A percentile compares a stretch with the other conserved stretches of the same genome.
phyloP scores from a whole-genome alignment of 2,797 vertebrate species.

The Sarcoramphus papa region DNA sequence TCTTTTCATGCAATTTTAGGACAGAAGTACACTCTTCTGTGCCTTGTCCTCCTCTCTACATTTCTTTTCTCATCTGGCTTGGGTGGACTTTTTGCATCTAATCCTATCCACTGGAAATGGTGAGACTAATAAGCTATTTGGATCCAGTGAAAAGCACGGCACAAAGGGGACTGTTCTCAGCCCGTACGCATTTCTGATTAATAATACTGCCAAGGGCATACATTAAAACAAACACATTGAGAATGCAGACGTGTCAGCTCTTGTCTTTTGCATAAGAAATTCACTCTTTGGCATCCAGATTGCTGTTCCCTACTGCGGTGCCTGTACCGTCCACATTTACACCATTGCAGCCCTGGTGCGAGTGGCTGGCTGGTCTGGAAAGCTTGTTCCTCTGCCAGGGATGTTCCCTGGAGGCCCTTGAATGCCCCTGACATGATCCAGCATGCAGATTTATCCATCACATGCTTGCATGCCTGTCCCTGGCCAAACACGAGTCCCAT shows the following conservation, averaged over 20 bases:
- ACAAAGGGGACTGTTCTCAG: not conserved
- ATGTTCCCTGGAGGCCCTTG: rapidly evolving
- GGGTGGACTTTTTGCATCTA: not conserved
- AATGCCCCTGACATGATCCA: not conserved
- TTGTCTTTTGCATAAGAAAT: not conserved
- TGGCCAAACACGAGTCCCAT: not conserved
- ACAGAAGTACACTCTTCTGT: not conserved
- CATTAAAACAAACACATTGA: not conserved
- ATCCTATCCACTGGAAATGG: not conserved
- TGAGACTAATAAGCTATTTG: not conserved
- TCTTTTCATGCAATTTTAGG: not conserved
- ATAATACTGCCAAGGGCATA: not conserved
- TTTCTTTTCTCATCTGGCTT: not conserved
- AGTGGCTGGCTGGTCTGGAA: not conserved
- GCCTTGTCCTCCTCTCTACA: not conserved
- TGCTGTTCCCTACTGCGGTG: not conserved
- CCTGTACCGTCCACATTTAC: not conserved
- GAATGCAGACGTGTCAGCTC: not conserved
- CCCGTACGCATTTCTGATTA: rapidly evolving
- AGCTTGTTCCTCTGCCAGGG: not conserved
- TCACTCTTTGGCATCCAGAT: not conserved
- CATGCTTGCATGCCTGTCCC: not conserved
- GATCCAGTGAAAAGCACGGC: not conserved
- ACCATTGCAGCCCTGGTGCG: not conserved
- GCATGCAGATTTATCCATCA: not conserved